Base-by-base conservation (phyloP, 2,888 invertebrate species). In the Campopleginae sp. region DNA sequence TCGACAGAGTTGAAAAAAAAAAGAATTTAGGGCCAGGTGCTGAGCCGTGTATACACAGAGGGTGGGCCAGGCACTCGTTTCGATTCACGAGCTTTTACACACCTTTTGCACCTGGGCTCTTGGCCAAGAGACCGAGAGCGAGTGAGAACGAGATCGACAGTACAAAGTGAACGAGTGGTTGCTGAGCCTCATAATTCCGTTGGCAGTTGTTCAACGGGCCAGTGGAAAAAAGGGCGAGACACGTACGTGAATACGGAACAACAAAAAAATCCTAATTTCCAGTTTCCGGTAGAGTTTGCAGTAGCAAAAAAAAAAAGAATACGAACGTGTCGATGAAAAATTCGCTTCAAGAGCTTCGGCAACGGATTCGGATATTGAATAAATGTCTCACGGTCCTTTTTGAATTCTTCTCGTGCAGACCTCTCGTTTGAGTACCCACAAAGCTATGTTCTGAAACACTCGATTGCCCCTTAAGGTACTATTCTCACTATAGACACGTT, bases 31-130 rank as follows among this genome's bases (percentile, higher is more conserved):
- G 54, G 71, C 84, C 85, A 85, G 85, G 85, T 85, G 85, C 33
- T 33, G n/a, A n/a, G 17, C 31, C 72, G 48, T 19, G 70, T 74
- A 61, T 51, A 44, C 42, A 75, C 54, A 51, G 51, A 80, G 75
- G 70, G 70, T 79, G 80, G 46, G 19, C 27, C 58, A 6, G 76
- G 4, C n/a, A 8, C 31, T 70, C 33, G n/a, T 58, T 27, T 2
- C 66, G 44, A 63, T 63, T 42, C 51, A 63, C 66, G 46, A 31
- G 66, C 23, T 79, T 74, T 65, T 27, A 58, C 27, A 27, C 14
- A 75, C 78, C 63, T 79, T 85, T 82, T 78, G 78, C 85, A 85
- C 85, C 85, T 85, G 85, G 85, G 48, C 78, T 71, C 61, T 70
- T 33, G 42, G 46, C 61, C 70, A 63, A 33, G 27, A 31, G 79